Base-by-base conservation (phyloP, 2,888 invertebrate species). In the Drosophila acutilabella region DNA sequence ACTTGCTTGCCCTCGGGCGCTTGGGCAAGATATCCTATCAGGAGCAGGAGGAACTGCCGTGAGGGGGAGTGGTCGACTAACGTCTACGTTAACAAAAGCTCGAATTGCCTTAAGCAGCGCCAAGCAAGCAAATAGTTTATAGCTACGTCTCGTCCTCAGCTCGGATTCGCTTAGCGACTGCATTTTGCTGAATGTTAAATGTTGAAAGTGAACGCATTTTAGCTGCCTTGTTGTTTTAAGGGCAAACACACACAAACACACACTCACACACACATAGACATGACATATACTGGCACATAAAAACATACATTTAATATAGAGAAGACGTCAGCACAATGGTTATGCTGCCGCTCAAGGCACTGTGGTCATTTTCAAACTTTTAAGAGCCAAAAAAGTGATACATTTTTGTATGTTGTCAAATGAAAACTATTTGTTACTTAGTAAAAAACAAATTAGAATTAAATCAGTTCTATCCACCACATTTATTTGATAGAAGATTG, bases 31-130 rank as follows among this genome's bases (percentile, higher is more conserved):
- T 75, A 48, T 47, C 41, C 23, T 23, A 51, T 26, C 20, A n/a
- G 40, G 38, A 16, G 26, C 36, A 11, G n/a, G 18, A 8, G 16
- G 4, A n/a, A 7, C 14, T 16, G 6, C 8, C 14, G 13, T 11
- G 8, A 23, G 20, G 14, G n/a, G 40, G 41, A n/a, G 23, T 18
- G 26, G 42, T 54, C 57, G 42, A 45, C 57, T 41, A 71, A 53
- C 48, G 78, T 77, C 64, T 77, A 51, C 68, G 64, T 60, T 78
- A 76, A 77, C 68, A 76, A 75, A 74, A 66, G 70, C 65, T 66
- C 41, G 26, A 69, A 77, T 74, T 69, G 74, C 78, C 69, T 61
- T 50, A 66, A 76, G 74, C 74, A 62, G 58, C 53, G 64, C 40
- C 76, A 70, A 70, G 51, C 69, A 26, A 74, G 57, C 65, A 68